Base-by-base conservation (phyloP, 1,140 invertebrate genomes). In the Drosophila tsacasi region DNA sequence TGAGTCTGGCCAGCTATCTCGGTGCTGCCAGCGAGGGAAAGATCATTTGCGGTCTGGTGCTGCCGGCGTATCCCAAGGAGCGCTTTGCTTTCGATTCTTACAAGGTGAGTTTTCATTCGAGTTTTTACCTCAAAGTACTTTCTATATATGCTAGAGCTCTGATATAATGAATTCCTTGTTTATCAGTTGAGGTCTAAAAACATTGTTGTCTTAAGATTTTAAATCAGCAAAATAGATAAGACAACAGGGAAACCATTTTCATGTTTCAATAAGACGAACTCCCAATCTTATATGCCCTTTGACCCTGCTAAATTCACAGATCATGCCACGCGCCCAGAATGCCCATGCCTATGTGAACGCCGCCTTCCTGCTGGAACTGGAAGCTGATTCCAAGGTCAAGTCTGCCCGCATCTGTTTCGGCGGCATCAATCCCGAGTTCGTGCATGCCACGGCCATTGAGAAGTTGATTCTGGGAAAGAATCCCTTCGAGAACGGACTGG, bases 301-400 rank as follows among this genome's bases (percentile, higher is more conserved):
- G 9, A 23, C 12, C n/a, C 1, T 40, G 2, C 5, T 25, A 25
- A 1, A 3, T 5, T 1, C 81, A 37, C 72, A 97, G 96, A 95
- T 97, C 68, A 97, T 97, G 95, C 95, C 96, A 0, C 94, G 97
- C 72, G 95, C 95, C 6, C 96, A 97, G 94, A 98, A 98, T 92
- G 95, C 97, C 0, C 96, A 97, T 86, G 97, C 97, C 0, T 95
- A 96, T 78, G 96, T 98, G 0, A 97, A 97, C 91, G 96, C 96
- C 13, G 97, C 96, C 9, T 97, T 98, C 87, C 93, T 95, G 0
- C 94, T 97, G 35, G 94, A 96, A 93, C 64, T 97, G 2, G 93
- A 95, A 25, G 15, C 50, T 1, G 54, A 61, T 1, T 57, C 59
- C 12, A 71, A 54, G n/a, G 91, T 93, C 9, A 80, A 82, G 50